Evolutionary conservation across 2,113 vertebrate genomes (phyloP).

Genomic region (Crotalus horridus): DNA sequence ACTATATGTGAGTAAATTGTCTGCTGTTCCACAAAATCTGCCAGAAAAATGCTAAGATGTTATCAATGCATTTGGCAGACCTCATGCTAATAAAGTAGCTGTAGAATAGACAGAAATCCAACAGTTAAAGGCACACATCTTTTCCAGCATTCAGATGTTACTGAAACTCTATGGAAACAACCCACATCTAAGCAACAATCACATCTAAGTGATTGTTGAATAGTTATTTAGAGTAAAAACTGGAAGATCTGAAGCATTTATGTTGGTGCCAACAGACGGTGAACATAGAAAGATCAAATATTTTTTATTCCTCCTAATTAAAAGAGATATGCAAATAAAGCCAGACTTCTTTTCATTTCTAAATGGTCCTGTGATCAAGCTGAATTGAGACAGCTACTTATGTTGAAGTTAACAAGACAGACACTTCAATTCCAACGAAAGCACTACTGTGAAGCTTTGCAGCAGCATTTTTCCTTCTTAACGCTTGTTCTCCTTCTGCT

Average conservation of each 20-base stretch:
- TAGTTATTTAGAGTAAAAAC: constrained; percentile 28
- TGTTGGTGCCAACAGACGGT: constrained; percentile 46
- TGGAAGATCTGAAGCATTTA: constrained; percentile 39
- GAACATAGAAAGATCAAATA: constrained; percentile 53
- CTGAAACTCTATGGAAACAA: neutral
- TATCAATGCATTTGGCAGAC: neutral
- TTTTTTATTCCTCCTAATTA: constrained; percentile 45
- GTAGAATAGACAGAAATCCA: neutral
- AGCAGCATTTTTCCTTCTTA: constrained; percentile 53
- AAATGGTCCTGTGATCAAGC: constrained; percentile 57
- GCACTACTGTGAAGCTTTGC: constrained; percentile 46
- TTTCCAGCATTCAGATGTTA: neutral
- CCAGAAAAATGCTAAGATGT: neutral
- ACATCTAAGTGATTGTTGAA: constrained; percentile 20
- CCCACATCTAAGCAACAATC: neutral
- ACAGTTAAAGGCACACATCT: neutral
- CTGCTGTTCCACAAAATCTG: neutral
- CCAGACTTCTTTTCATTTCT: constrained; percentile 60
- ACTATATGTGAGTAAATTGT: neutral
- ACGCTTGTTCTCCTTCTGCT: constrained; percentile 54
- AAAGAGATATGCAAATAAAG: constrained; percentile 55
- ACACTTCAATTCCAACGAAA: constrained; percentile 60
- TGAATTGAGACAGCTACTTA: constrained; percentile 60
- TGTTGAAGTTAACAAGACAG: constrained; percentile 60
- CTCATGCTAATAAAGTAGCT: neutral